A percentile compares a stretch with the other conserved stretches of the same genome.
Conservation (phyloP, 2,797 vertebrate genomes). For the Balearica regulorum region DNA sequence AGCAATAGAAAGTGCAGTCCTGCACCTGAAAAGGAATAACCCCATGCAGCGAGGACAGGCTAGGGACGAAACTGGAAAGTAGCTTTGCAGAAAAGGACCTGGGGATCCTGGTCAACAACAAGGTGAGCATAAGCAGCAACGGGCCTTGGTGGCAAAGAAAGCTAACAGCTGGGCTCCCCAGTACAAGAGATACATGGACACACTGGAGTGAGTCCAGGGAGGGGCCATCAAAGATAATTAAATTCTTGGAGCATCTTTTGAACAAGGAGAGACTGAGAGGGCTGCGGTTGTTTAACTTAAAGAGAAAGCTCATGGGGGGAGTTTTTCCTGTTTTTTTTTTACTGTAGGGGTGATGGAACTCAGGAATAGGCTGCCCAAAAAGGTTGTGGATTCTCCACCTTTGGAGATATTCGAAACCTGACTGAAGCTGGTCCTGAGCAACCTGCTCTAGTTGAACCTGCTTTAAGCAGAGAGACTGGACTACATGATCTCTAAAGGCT, state of each 20-base stretch:
- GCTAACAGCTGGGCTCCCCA: neutral
- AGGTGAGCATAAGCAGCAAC: neutral
- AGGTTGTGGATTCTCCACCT: neutral
- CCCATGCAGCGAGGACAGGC: neutral
- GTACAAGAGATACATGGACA: neutral
- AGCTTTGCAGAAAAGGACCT: neutral
- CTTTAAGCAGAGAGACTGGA: neutral
- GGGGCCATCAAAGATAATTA: neutral
- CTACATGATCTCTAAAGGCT: neutral
- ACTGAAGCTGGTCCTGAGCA: neutral
- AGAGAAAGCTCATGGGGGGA: neutral
- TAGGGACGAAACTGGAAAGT: neutral
- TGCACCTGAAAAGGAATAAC: neutral
- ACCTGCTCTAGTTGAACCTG: neutral
- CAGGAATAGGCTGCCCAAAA: neutral
- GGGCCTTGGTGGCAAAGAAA: neutral
- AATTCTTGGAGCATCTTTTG: neutral
- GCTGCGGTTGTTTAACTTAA: neutral
- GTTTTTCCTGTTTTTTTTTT: neutral
- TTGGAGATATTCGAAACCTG: neutral
- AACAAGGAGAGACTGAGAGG: neutral
- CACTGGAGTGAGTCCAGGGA: neutral
- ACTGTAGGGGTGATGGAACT: neutral
- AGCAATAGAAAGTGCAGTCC: neutral
- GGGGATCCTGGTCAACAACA: neutral